Percentiles rank a stretch among this genome's conserved stretches.
Conservation (phyloP, 1,140 invertebrate species). For the Delia radicum region DNA sequence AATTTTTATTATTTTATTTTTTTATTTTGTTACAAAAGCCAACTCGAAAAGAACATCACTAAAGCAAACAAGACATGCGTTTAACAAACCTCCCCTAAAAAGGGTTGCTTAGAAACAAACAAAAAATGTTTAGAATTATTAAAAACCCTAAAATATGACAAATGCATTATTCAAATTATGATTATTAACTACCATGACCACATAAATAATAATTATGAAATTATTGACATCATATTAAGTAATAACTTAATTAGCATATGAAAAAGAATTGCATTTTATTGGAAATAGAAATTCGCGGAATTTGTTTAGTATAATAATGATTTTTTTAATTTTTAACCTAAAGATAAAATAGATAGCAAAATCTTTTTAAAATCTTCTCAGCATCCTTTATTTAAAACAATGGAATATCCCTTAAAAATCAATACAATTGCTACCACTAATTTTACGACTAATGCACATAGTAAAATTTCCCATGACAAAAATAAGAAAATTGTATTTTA, state of each 20-base stretch:
- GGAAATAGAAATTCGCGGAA: not conserved
- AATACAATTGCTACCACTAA: too few relatives aligned
- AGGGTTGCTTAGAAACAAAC: too few relatives aligned
- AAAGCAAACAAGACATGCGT: too few relatives aligned
- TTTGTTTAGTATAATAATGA: not conserved
- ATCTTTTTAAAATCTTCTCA: not conserved
- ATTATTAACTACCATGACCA: not conserved
- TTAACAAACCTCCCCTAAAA: too few relatives aligned
- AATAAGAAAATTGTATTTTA: not conserved
- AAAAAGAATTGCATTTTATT: not conserved
- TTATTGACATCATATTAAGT: too few relatives aligned
- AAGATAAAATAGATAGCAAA: not conserved
- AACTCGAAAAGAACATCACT: too few relatives aligned
- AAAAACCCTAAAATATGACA: too few relatives aligned
- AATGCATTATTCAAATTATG: too few relatives aligned
- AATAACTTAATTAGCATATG: not conserved
- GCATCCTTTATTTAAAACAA: not conserved
- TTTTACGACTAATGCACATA: not conserved
- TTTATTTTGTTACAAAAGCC: too few relatives aligned
- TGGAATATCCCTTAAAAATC: not conserved
- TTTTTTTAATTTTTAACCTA: not conserved
- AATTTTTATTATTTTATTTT: too few relatives aligned
- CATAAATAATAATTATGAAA: constrained; percentile 5
- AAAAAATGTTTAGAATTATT: too few relatives aligned
- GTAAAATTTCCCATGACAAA: constrained; percentile 10